Base-by-base conservation (phyloP, 2,113 vertebrate species). In the Syrmaticus mikado region DNA sequence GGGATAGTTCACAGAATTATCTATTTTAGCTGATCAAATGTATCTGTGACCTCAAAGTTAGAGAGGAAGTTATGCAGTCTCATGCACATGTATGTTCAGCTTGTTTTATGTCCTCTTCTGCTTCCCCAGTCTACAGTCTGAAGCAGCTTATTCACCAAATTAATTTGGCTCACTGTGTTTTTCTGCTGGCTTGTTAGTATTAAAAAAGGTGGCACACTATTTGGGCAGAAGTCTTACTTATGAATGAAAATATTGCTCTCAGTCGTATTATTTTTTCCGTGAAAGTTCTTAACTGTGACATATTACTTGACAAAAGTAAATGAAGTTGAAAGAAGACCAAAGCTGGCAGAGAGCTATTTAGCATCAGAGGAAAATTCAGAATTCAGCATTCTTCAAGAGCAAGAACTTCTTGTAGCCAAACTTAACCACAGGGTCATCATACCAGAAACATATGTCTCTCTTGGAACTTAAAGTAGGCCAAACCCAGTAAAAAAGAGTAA, bases 281-380 rank as follows among this genome's bases (percentile, higher is more conserved):
- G 21, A 85, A 83, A 57, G 34, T 85, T 89, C 68, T 85, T 77
- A 66, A 55, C 60, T 92, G 68, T 82, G 87, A 73, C 74, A 62
- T 89, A 93, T 41, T 74, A 80, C 50, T 90, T 95, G 87, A 91
- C 50, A 74, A 85, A 85, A 83, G 61, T 80, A 74, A 90, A 91
- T 80, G 46, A 92, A 90, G 72, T 92, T 77, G 76, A 91, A 95
- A 91, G 43, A 85, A 32, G 18, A 85, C 40, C 46, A 77, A 85
- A 87, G 43, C 57, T 95, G 72, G 46, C 27, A 67, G 68, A 85
- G 64, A 55, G 10, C 55, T 93, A 46, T 85, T 91, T 50, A 87
- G 52, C 64, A 91, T 85, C 72, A 80, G 65, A 85, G 60, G 30
- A 83, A 91, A 95, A 87, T 78, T 45, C 72, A 67, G 72, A 89